Percentiles rank a stretch among this genome's conserved stretches.
These are phyloP conservation scores for Dufourea novaeangliae DNA, from an alignment of 1,140 invertebrate genomes.

Conservation along the genomic window DNA sequence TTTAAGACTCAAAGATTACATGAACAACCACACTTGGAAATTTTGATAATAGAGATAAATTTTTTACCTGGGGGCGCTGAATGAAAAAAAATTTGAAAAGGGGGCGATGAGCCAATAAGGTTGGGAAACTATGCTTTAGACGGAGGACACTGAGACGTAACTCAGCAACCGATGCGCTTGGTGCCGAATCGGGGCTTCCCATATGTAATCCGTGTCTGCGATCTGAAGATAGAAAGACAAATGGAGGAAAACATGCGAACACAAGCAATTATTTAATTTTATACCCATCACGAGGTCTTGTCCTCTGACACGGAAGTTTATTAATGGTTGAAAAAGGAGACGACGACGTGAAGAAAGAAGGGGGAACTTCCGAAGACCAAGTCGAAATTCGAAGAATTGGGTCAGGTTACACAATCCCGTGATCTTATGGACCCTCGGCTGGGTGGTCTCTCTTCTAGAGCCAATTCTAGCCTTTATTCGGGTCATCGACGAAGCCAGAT, in stretches of 20 bases:
- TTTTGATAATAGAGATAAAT: too few species aligned
- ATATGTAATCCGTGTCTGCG: conserved; percentile 22
- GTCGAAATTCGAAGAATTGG: not conserved
- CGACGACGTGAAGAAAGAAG: too few species aligned
- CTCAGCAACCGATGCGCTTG: not conserved
- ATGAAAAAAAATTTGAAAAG: too few species aligned
- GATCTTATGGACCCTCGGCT: not conserved
- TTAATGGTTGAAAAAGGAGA: too few species aligned
- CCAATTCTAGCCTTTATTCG: not conserved
- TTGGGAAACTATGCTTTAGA: too few species aligned
- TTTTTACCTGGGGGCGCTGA: too few species aligned
- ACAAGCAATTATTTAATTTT: conserved; percentile 1
- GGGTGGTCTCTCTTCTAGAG: not conserved
- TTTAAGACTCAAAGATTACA: too few species aligned
- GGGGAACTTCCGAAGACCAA: not conserved
- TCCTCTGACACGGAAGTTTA: not conserved
- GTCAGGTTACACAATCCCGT: not conserved
- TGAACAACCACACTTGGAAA: too few species aligned
- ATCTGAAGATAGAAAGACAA: conserved; percentile 37
- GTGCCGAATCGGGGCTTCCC: conserved; percentile 18
- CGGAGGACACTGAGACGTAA: conserved; percentile 14
- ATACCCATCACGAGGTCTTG: not conserved
- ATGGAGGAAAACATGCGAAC: conserved; percentile 16
- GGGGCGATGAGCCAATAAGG: too few species aligned
- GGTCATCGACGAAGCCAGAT: not conserved